Evolutionary conservation across 2,888 invertebrate genomes (phyloP).

Genomic region (Branchipolynoe longqiensis): DNA sequence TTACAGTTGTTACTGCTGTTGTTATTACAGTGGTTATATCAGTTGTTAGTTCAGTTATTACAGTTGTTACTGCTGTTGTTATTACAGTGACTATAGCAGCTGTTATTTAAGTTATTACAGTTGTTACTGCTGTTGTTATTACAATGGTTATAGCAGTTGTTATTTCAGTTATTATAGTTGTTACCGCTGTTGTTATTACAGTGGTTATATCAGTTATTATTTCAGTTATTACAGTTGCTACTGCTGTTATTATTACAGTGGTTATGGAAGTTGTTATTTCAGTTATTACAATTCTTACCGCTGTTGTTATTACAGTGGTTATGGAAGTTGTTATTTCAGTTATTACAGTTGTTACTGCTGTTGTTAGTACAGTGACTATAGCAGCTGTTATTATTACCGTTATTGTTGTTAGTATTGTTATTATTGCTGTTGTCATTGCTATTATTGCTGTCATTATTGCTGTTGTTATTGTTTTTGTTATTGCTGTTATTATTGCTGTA

Average conservation of each 20-base stretch:
- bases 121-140: too few relatives aligned
- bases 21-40: neutral
- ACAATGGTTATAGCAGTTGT: neutral
- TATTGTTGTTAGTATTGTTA: neutral
- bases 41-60: neutral
- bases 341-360: too few relatives aligned
- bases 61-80: slow-evolving; percentile 20
- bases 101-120: too few relatives aligned
- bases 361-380: neutral
- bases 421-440: slow-evolving; percentile 4
- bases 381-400: neutral
- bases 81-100: too few relatives aligned
- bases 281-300: neutral
- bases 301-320: too few relatives aligned
- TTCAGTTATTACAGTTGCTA: neutral
- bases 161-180: neutral
- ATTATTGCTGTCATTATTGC: neutral
- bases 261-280: neutral
- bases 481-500: neutral
- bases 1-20: neutral
- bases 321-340: too few relatives aligned
- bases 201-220: neutral
- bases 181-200: neutral
- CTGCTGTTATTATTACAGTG: neutral
- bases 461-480: neutral